A percentile compares a stretch with the other conserved stretches of the same genome.
phyloP scores from a whole-genome alignment of 2,113 vertebrate genomes.

The Myotis lucifugus region DNA sequence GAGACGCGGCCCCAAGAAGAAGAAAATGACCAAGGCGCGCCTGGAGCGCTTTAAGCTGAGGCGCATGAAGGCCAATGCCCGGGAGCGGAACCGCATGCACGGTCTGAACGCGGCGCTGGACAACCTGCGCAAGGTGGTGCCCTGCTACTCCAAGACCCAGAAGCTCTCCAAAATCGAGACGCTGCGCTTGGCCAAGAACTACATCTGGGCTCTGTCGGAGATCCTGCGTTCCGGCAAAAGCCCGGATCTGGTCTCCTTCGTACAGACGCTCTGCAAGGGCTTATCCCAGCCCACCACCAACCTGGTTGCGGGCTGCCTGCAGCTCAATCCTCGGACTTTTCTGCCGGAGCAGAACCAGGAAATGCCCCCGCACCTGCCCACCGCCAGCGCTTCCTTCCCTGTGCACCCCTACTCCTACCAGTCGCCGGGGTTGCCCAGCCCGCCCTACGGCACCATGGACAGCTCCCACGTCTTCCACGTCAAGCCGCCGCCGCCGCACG shows the following conservation, averaged over 20 bases:
- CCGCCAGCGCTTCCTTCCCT: slow-evolving; percentile 87
- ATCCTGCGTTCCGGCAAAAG: slow-evolving; percentile 96
- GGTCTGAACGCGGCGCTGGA: slow-evolving; percentile 97
- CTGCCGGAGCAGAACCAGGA: slow-evolving; percentile 96
- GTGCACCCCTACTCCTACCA: slow-evolving; percentile 93
- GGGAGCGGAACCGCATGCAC: slow-evolving; percentile 99
- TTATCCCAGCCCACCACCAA: slow-evolving; percentile 99
- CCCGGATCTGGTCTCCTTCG: slow-evolving; percentile 96
- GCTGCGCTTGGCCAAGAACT: slow-evolving; percentile 97
- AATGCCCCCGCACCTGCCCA: slow-evolving; percentile 89
- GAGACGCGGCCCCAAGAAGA: slow-evolving; percentile 97
- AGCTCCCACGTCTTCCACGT: slow-evolving; percentile 97
- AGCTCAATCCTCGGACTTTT: slow-evolving; percentile 97
- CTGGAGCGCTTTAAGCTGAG: slow-evolving; percentile 96
- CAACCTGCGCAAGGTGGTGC: slow-evolving; percentile 98
- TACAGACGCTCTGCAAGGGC: slow-evolving; percentile 98
- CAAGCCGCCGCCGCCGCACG: slow-evolving; percentile 90
- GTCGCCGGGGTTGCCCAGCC: slow-evolving; percentile 96
- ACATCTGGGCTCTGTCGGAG: slow-evolving; percentile 98
- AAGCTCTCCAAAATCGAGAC: slow-evolving; percentile 99
- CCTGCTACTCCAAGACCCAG: slow-evolving; percentile 99
- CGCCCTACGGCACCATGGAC: slow-evolving; percentile 98
- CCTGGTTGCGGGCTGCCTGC: slow-evolving; percentile 96
- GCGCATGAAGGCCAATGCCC: slow-evolving; percentile 97
- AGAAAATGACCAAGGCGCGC: slow-evolving; percentile 99